Conservation (phyloP, 92 coral and sea anemone genomes). For the Porites divaricata region DNA sequence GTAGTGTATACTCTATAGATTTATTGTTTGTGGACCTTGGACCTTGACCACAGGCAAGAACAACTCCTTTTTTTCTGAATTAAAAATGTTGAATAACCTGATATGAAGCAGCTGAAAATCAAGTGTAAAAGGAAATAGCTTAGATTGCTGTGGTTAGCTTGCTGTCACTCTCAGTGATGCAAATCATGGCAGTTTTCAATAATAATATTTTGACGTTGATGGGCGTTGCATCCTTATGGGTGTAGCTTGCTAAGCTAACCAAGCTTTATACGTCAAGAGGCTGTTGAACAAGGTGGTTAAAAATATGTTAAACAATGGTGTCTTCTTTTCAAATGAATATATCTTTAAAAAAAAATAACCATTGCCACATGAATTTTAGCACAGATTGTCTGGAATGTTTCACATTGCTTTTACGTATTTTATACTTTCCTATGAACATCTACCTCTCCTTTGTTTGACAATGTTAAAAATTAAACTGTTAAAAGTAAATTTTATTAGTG, state of each 20-base stretch:
- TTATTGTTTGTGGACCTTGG: not conserved
- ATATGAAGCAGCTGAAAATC: not conserved
- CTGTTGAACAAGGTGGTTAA: not conserved
- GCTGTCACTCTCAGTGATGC: constrained; percentile 5
- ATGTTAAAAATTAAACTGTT: too few relatives aligned
- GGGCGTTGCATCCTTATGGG: not conserved
- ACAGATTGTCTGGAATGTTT: not conserved
- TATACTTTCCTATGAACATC: not conserved
- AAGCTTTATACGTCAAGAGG: not conserved
- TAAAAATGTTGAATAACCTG: not conserved
- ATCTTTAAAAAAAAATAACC: not conserved
- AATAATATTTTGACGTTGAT: not conserved
- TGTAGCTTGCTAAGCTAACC: constrained; percentile 2
- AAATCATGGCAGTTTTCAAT: not conserved
- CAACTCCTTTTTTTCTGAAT: not conserved
- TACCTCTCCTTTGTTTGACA: too few relatives aligned
- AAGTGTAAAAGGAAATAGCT: constrained; percentile 14
- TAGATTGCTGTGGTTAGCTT: constrained; percentile 36
- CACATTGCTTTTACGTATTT: not conserved
- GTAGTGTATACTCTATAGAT: too few relatives aligned
- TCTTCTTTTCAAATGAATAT: not conserved
- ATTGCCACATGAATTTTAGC: not conserved
- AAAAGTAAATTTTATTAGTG: too few relatives aligned
- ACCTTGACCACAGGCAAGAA: not conserved
- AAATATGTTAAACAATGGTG: not conserved